Percentiles rank a stretch among this genome's conserved stretches.
Conservation (phyloP, 1,140 invertebrate genomes). For the Scaptomyza graminum region DNA sequence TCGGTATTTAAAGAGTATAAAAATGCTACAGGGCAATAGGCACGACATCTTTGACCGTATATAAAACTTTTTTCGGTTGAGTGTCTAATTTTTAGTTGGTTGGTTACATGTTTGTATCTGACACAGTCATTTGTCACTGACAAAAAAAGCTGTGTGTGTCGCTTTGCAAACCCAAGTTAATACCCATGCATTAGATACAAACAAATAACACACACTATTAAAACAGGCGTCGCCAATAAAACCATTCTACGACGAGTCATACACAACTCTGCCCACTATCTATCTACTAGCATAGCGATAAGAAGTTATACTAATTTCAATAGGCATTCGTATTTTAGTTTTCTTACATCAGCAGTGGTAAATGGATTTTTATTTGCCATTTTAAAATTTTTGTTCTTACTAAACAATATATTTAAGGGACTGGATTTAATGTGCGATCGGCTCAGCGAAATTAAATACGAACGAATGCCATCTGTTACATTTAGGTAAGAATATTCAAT, state of each 20-base stretch:
- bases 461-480: conserved; percentile 62
- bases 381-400: neutral
- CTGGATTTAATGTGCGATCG: conserved; percentile 39
- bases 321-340: conserved; percentile 33
- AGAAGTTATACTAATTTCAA: conserved; percentile 18
- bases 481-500: conserved; percentile 47
- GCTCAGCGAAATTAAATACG: conserved; percentile 40
- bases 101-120: no score
- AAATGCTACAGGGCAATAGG: no score
- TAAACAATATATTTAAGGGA: neutral
- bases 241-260: conserved; percentile 12
- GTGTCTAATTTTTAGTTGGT: no score
- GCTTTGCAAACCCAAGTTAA: conserved; percentile 34
- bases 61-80: no score
- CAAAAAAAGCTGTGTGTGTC: conserved; percentile 12
- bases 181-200: conserved; percentile 42
- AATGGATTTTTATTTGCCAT: conserved; percentile 9
- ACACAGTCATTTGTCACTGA: conserved; percentile 40
- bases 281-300: conserved; percentile 41
- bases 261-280: conserved; percentile 11
- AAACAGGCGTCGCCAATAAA: conserved; percentile 1
- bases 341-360: conserved; percentile 23
- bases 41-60: no score
- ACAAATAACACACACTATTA: conserved; percentile 19
- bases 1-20: no score